These are phyloP conservation scores for Pardalotus punctatus DNA, from an alignment of 2,113 vertebrate genomes.

Conservation along the genomic window DNA sequence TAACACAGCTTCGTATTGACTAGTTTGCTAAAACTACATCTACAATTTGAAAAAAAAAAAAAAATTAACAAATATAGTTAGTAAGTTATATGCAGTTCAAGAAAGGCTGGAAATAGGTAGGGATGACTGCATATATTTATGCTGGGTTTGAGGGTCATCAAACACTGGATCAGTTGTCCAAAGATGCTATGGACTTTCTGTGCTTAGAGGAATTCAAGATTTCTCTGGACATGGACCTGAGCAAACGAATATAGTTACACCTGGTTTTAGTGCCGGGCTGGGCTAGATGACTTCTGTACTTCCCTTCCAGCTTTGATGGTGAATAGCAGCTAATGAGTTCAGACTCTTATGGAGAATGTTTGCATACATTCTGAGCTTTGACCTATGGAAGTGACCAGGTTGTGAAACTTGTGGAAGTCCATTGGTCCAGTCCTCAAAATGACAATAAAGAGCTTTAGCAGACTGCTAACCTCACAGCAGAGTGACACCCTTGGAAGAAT, in stretches of 20 bases:
- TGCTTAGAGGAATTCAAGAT: not conserved
- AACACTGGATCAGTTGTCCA: not conserved
- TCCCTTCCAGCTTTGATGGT: not conserved
- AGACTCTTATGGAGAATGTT: not conserved
- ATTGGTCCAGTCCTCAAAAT: not conserved
- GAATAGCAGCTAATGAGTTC: not conserved
- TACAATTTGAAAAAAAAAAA: not conserved
- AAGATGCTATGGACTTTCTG: not conserved
- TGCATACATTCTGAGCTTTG: not conserved
- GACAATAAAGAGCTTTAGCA: not conserved
- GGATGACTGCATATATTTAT: not conserved
- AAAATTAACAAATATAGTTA: not conserved
- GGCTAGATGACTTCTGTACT: not conserved
- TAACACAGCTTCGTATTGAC: not conserved
- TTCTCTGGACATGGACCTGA: not conserved
- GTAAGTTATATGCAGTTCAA: not conserved
- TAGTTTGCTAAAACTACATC: not conserved
- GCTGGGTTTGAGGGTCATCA: not conserved
- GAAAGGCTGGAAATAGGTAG: not conserved
- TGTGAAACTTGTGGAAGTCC: not conserved
- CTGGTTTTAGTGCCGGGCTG: not conserved
- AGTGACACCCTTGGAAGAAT: not conserved
- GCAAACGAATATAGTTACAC: not conserved
- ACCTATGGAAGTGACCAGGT: accelerated
- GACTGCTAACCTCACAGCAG: not conserved